phyloP scores from a whole-genome alignment of 2,888 invertebrate genomes.

The Sinotaia quadrata region DNA sequence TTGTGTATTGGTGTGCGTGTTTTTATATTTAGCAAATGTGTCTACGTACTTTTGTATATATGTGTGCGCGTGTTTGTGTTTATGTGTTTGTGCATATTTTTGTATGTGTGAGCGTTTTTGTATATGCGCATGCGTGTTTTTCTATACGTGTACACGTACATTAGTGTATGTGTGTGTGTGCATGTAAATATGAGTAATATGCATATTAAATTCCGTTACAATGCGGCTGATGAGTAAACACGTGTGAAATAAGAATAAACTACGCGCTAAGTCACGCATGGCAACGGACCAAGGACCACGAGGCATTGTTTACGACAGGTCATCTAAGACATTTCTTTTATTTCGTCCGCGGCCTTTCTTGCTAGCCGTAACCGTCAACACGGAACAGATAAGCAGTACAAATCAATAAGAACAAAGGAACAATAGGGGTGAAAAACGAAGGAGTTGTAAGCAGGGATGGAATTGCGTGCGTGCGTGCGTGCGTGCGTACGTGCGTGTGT shows the following conservation, averaged over 20 bases:
- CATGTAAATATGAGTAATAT: not conserved
- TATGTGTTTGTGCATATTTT: not conserved
- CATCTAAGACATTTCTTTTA: too few relatives aligned
- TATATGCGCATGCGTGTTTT: not conserved
- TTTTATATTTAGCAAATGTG: not conserved
- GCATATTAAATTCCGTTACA: too few relatives aligned
- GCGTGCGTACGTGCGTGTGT: not conserved
- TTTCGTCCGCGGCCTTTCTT: not conserved
- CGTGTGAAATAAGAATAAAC: too few relatives aligned
- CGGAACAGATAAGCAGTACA: not conserved
- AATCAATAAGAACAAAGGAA: not conserved
- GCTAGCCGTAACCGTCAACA: not conserved
- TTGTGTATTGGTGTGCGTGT: not conserved
- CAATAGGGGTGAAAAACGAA: not conserved
- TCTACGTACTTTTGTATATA: not conserved
- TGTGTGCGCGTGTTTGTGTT: not conserved
- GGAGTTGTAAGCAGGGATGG: not conserved
- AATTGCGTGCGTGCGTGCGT: not conserved
- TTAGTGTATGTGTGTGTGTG: slow-evolving; percentile 8
- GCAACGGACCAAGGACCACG: too few relatives aligned
- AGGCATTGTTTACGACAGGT: too few relatives aligned
- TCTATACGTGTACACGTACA: not conserved
- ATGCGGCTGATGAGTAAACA: too few relatives aligned
- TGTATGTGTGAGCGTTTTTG: not conserved
- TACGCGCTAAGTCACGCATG: too few relatives aligned